phyloP scores from a whole-genome alignment of 2,797 vertebrate species.

The Falco columbarius region DNA sequence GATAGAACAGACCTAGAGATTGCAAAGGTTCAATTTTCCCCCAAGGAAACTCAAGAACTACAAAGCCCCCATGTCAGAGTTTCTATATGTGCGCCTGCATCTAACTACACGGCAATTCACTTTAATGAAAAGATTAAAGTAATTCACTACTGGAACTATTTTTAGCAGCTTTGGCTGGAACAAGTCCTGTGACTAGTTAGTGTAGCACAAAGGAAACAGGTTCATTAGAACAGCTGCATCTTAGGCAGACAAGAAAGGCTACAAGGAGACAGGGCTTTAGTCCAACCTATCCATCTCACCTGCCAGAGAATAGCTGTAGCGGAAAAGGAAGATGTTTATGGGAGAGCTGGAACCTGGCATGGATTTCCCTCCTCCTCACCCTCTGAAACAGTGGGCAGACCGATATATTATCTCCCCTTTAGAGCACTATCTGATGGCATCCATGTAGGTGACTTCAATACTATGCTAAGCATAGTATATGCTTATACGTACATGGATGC shows the following conservation, averaged over 20 bases:
- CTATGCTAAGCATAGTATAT: neutral
- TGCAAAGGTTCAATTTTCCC: neutral
- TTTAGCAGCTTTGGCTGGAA: neutral
- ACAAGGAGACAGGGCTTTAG: neutral
- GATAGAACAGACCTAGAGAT: neutral
- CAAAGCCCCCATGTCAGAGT: neutral
- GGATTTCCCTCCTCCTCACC: rapidly evolving
- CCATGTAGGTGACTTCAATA: neutral
- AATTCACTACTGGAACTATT: neutral
- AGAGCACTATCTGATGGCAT: neutral
- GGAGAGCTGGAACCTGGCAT: neutral
- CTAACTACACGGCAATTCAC: neutral
- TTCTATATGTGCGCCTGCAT: neutral
- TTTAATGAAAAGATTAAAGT: neutral
- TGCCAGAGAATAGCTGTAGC: neutral
- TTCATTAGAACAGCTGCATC: neutral
- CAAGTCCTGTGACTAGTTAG: rapidly evolving
- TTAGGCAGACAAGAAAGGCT: neutral
- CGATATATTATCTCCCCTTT: neutral
- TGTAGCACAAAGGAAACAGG: neutral
- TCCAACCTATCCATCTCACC: neutral
- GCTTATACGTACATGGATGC: too few species aligned
- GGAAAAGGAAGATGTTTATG: neutral
- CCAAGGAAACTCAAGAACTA: neutral
- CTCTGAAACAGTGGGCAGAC: neutral